Percentiles rank a stretch among this genome's conserved stretches.
These are phyloP conservation scores for Calyptommatus sinebrachiatus DNA, from an alignment of 2,113 vertebrate genomes.

Conservation along the genomic window DNA sequence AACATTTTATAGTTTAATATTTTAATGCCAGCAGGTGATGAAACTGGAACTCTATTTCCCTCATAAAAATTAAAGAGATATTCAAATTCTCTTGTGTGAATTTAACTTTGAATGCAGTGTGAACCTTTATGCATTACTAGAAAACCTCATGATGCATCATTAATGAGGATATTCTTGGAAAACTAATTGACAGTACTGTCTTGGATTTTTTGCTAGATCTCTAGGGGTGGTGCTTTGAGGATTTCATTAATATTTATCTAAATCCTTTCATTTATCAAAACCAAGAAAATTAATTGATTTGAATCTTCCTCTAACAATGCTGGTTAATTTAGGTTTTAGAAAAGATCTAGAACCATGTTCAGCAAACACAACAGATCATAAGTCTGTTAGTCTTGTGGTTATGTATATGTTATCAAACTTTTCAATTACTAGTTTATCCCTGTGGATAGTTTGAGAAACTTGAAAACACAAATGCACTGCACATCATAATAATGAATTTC, in stretches of 20 bases:
- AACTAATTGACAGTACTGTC: conserved; percentile 41
- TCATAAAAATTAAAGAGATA: conserved; percentile 17
- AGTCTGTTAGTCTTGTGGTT: not conserved
- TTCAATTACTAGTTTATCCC: conserved; percentile 2
- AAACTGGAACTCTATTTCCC: not conserved
- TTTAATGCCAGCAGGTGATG: conserved; percentile 33
- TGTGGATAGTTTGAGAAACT: not conserved
- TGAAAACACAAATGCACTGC: not conserved
- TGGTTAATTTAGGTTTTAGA: conserved; percentile 29
- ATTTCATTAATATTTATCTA: conserved; percentile 50
- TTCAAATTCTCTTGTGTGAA: not conserved
- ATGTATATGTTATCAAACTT: not conserved
- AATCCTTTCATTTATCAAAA: conserved; percentile 44
- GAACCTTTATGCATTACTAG: not conserved
- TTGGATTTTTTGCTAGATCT: conserved; percentile 3
- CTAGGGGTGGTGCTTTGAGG: conserved; percentile 8
- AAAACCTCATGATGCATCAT: conserved; percentile 17
- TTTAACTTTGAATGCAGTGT: conserved; percentile 6
- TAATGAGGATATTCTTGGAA: conserved; percentile 26
- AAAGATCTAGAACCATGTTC: conserved; percentile 4
- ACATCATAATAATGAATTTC: no score
- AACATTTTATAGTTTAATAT: conserved; percentile 29
- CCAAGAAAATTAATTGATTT: conserved; percentile 45
- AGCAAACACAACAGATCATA: not conserved
- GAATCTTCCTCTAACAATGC: conserved; percentile 15